Base-by-base conservation (phyloP, 2,113 vertebrate genomes). In the Salvator merianae region DNA sequence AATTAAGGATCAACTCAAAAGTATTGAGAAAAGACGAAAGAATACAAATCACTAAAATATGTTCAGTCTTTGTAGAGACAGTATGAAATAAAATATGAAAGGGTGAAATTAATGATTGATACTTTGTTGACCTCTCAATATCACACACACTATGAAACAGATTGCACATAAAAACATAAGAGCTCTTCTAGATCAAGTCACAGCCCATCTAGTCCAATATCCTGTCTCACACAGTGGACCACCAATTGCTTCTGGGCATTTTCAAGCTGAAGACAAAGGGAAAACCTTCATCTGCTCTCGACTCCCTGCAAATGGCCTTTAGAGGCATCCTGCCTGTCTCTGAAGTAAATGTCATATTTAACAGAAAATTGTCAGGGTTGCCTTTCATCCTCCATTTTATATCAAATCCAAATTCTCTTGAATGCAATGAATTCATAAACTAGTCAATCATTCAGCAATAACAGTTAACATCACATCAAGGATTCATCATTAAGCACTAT, bases 1-100 rank as follows among this genome's bases (percentile, higher is more conserved):
- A 62, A 72, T 43, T 63, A 78, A 70, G 50, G 78, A 70, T 10
- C 34, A 78, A 72, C 72, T 43, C 62, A 78, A 77, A 53, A 84
- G 59, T 4, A 78, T 79, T 84, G 28, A 79, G 30, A 62, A 84
- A n/a, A 32, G 68, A 13, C 2, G 6, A 7, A 1, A 2, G n/a
- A 77, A 84, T 84, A 55, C 68, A 84, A 87, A 87, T 92, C 85
- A 80, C 81, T 84, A 78, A 84, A 90, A 76, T 86, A 87, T 81
- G 62, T 55, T 59, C 77, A 59, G 66, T 71, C 75, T 84, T 78
- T 50, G 75, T 78, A 78, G 75, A 78, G 65, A 43, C 34, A 62
- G 50, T 71, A 84, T 84, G 75, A 78, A 77, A 71, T 84, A 47
- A 79, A 84, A 79, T 47, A 84, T 84, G 53, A 84, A 59, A 30